Evolutionary conservation across 1,140 invertebrate species (phyloP).

Genomic region (Drosophila mojavensis): DNA sequence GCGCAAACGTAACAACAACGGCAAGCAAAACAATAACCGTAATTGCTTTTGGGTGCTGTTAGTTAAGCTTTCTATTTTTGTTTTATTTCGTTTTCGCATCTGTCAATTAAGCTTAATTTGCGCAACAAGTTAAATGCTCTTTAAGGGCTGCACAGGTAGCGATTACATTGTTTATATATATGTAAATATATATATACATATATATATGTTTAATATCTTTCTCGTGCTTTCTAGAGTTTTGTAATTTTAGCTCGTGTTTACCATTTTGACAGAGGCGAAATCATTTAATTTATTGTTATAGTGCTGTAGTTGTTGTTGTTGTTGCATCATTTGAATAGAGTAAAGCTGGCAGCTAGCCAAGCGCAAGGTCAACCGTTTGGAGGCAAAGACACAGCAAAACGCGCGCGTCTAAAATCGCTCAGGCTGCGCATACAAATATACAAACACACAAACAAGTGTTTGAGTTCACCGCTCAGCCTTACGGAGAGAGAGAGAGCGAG

Average conservation of each 20-base stretch:
- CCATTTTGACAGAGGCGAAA: not conserved
- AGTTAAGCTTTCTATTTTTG: not conserved
- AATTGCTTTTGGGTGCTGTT: slow-evolving; percentile 9
- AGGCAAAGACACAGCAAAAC: slow-evolving; percentile 11
- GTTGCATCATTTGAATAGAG: slow-evolving; percentile 6
- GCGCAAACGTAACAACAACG: not conserved
- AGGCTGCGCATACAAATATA: not conserved
- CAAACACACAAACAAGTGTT: not conserved
- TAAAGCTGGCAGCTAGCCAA: slow-evolving; percentile 11
- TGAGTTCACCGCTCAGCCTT: not conserved
- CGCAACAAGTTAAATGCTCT: slow-evolving; percentile 9
- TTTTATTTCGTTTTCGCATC: slow-evolving; percentile 30
- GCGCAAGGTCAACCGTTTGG: slow-evolving; percentile 12
- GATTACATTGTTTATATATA: too few species aligned
- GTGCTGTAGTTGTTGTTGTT: not conserved
- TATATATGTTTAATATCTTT: too few species aligned
- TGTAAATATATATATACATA: too few species aligned
- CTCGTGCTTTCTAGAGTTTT: not conserved
- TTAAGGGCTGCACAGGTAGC: not conserved
- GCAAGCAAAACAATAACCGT: slow-evolving; percentile 3
- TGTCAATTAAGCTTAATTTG: slow-evolving; percentile 68
- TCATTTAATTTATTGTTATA: slow-evolving; percentile 2
- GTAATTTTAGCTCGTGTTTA: not conserved
- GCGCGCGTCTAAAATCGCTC: not conserved
- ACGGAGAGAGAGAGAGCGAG: not conserved